These are phyloP conservation scores for Heliconius himera DNA, from an alignment of 1,140 invertebrate species.

Conservation along the genomic window DNA sequence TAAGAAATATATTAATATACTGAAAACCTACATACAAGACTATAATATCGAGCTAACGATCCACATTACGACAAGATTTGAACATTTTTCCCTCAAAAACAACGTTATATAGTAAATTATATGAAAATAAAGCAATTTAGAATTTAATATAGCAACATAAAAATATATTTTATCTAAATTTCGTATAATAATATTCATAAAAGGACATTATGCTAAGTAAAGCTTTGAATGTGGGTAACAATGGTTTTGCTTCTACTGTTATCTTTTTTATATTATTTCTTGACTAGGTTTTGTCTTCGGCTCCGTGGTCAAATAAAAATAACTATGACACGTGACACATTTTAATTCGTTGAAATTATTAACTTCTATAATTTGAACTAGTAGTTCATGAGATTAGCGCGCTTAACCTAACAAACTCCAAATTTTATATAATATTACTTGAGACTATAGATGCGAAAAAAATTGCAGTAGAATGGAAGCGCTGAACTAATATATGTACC, in stretches of 20 bases:
- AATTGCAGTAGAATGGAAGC: too few species aligned
- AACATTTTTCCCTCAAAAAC: background rate
- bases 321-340: too few species aligned
- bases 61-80: constrained; percentile 6
- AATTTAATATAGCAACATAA: background rate
- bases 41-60: background rate
- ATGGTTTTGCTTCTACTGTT: background rate
- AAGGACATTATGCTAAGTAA: background rate
- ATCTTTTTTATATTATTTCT: background rate
- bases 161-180: constrained; percentile 9
- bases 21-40: background rate
- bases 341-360: too few species aligned
- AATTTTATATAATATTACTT: too few species aligned
- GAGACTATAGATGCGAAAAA: too few species aligned
- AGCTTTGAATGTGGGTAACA: constrained; percentile 3
- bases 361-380: too few species aligned
- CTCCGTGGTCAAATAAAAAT: too few species aligned
- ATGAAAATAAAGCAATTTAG: constrained; percentile 9
- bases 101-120: background rate
- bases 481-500: too few species aligned
- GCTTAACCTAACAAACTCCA: too few species aligned
- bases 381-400: too few species aligned
- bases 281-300: too few species aligned
- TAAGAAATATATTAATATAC: background rate
- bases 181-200: constrained; percentile 1